Conservation (phyloP, 2,888 invertebrate species). For the Aporophyla nigra region DNA sequence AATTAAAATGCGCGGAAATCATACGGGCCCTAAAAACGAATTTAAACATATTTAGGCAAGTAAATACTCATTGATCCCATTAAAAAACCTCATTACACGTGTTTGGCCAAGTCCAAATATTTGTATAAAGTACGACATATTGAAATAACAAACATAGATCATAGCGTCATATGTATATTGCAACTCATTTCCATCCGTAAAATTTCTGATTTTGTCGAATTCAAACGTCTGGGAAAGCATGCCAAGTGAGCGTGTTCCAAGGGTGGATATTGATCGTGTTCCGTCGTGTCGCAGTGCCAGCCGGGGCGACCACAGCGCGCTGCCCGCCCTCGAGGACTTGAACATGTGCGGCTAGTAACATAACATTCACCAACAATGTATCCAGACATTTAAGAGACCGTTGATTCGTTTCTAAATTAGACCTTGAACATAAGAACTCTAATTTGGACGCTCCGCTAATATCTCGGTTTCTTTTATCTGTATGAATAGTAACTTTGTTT, state of each 20-base stretch:
- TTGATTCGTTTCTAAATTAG: conserved; percentile 54
- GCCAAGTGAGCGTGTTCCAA: conserved; percentile 44
- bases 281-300: conserved; percentile 16
- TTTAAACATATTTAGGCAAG: conserved; percentile 23
- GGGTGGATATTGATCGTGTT: conserved; percentile 55
- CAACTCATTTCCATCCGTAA: conserved; percentile 27
- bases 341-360: conserved; percentile 18
- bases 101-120: conserved; percentile 51
- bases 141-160: conserved; percentile 51
- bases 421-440: conserved; percentile 56
- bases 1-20: conserved; percentile 37
- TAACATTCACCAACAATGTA: conserved; percentile 29
- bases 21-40: conserved; percentile 14
- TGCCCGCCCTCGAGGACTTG: background rate
- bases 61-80: conserved; percentile 36
- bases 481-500: conserved; percentile 33
- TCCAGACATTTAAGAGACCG: conserved; percentile 16
- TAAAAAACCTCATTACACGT: conserved; percentile 42
- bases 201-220: conserved; percentile 34
- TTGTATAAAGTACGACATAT: conserved; percentile 33
- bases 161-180: conserved; percentile 20
- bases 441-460: conserved; percentile 43
- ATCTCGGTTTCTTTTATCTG: conserved; percentile 13
- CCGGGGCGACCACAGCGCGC: conserved; percentile 29
- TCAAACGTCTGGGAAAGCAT: conserved; percentile 44